These are phyloP conservation scores for Characodon lateralis DNA, from an alignment of 2,797 vertebrate species.

Conservation along the genomic window DNA sequence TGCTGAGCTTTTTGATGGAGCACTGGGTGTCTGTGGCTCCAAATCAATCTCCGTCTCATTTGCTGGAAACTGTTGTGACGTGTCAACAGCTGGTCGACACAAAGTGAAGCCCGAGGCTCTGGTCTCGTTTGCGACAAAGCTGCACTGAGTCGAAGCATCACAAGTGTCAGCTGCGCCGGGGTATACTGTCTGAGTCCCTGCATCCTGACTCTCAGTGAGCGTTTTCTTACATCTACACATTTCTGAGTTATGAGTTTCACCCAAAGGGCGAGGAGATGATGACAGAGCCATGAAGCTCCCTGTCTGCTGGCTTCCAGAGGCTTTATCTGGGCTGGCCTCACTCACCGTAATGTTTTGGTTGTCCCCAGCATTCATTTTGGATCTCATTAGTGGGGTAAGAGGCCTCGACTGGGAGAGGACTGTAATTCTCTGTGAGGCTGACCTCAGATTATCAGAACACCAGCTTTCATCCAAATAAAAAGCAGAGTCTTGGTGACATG, in stretches of 20 bases:
- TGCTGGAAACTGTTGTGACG: slow-evolving; percentile 40
- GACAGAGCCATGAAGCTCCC: slow-evolving; percentile 2
- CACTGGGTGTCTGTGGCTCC: neutral
- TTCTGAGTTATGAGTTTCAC: slow-evolving; percentile 5
- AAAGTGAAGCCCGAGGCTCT: slow-evolving; percentile 17
- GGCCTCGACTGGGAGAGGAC: neutral
- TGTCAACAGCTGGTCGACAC: slow-evolving; percentile 2
- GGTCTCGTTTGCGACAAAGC: slow-evolving; percentile 29
- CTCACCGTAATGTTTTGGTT: neutral
- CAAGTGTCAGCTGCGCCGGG: slow-evolving; percentile 25
- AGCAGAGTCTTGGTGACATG: slow-evolving; percentile 10
- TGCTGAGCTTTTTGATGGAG: neutral
- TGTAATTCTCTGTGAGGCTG: slow-evolving; percentile 4
- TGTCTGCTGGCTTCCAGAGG: neutral
- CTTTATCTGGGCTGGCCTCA: neutral
- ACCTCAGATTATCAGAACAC: slow-evolving; percentile 8
- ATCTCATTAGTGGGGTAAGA: neutral
- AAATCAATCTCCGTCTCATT: slow-evolving; percentile 70
- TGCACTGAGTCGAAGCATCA: slow-evolving; percentile 83
- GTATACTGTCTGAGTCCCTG: slow-evolving; percentile 79
- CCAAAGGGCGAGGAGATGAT: slow-evolving; percentile 19
- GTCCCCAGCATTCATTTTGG: slow-evolving; percentile 3
- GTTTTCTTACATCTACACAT: slow-evolving; percentile 34
- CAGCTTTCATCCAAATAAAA: slow-evolving; percentile 10
- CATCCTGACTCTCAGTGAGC: slow-evolving; percentile 47